A percentile compares a stretch with the other conserved stretches of the same genome.
Evolutionary conservation across 1,140 invertebrate genomes (phyloP).

Genomic region (Melipona quadrifasciata): DNA sequence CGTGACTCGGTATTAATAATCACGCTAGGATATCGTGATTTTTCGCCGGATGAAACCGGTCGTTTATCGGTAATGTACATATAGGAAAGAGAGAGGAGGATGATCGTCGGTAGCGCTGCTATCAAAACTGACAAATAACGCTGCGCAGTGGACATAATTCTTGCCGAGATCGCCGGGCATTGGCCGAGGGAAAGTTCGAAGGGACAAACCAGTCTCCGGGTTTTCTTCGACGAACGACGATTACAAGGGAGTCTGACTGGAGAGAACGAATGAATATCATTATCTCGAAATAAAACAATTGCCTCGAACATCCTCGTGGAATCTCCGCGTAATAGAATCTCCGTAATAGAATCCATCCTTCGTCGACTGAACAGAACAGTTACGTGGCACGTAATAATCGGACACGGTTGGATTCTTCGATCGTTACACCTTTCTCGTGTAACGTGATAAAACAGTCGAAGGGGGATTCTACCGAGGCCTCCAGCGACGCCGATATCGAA

Average conservation of each 20-base stretch:
- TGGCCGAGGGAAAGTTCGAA: neutral
- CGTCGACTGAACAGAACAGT: neutral
- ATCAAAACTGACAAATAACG: slow-evolving; percentile 48
- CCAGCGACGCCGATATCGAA: no score
- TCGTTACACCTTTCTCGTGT: neutral
- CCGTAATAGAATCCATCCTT: no score
- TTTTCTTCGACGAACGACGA: neutral
- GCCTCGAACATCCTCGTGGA: neutral
- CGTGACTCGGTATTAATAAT: slow-evolving; percentile 41
- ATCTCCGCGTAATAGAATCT: no score
- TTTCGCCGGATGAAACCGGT: slow-evolving; percentile 52
- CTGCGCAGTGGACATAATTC: slow-evolving; percentile 1
- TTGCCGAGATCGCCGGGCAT: no score
- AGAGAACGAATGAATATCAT: neutral
- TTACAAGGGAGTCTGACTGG: neutral
- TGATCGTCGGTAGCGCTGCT: slow-evolving; percentile 31
- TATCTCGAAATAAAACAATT: neutral
- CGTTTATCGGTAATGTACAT: neutral
- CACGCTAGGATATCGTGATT: slow-evolving; percentile 50
- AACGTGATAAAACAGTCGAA: no score
- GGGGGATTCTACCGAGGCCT: no score
- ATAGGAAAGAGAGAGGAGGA: neutral
- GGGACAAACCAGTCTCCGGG: no score
- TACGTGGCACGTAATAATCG: neutral
- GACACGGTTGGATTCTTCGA: neutral